Base-by-base conservation (phyloP, 2,888 invertebrate genomes). In the Tromatobia lineatoria region DNA sequence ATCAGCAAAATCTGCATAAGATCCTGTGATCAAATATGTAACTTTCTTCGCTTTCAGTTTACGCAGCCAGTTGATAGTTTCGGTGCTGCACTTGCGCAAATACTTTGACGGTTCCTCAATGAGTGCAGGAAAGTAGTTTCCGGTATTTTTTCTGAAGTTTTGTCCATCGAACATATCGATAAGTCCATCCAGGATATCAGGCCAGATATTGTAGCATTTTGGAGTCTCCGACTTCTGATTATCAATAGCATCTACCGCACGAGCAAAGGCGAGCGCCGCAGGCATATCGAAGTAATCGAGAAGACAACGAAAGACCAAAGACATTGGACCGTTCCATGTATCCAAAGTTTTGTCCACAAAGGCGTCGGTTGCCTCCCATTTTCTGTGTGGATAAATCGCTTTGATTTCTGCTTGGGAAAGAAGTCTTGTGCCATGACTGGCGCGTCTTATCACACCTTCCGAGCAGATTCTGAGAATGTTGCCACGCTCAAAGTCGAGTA, bases 241-340 rank as follows among this genome's bases (percentile, higher is more conserved):
- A 89, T 97, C 97, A 1, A 96, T 87, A 0, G 95, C 92, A 90
- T 97, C 97, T 20, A 97, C 95, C 15, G 95, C 94, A 88, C 96
- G 95, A 0, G 96, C 97, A 93, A 96, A 96, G 3, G 95, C 94
- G 38, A 97, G 90, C 8, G 95, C 95, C 0, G 95, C 94, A 0
- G 96, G 95, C 91, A 96, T 95, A 91, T 97, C 97, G 91, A 97
- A 97, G 90, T 96, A 97, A 91, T 97, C 97, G 54, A 96, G 94
- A 45, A 96, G 93, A 6, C 96, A 95, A 81, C 97, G 94, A 92
- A 96, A 94, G 91, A 95, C 94, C 71, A 94, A 91, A 0, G 96
- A 94, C 54, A 95, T 90, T 0, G 96, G 95, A 0, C 95, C 96
- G 90, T 96, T 96, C 96, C 96, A 96, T 0, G 95, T 95, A 7